A percentile compares a stretch with the other conserved stretches of the same genome.
These are phyloP conservation scores for Corydoras maculifer DNA, from an alignment of 2,113 vertebrate species.

Conservation along the genomic window DNA sequence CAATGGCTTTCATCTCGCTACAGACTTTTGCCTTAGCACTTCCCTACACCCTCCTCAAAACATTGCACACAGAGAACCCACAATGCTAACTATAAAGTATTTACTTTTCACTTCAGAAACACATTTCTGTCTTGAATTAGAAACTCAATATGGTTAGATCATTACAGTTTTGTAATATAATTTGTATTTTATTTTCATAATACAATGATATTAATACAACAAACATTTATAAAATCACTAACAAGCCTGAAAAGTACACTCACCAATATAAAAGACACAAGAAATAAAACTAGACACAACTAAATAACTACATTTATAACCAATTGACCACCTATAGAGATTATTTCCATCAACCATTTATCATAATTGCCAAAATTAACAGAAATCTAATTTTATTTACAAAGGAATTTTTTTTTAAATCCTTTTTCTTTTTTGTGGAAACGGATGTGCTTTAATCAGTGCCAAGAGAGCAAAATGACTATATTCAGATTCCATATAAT, in stretches of 20 bases:
- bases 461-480: conserved; percentile 6
- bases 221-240: background rate
- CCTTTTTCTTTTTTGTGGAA: background rate
- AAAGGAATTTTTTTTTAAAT: background rate
- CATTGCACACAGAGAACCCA: conserved; percentile 54
- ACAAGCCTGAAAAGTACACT: background rate
- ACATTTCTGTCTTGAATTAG: conserved; percentile 11
- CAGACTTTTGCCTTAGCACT: conserved; percentile 20
- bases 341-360: background rate
- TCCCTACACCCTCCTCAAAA: conserved; percentile 8
- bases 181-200: background rate
- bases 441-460: conserved; percentile 15
- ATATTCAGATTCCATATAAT: conserved; percentile 24
- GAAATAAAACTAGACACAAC: background rate
- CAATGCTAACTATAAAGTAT: conserved; percentile 43
- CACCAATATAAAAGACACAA: background rate
- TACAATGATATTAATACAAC: background rate
- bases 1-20: conserved; percentile 46
- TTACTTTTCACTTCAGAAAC: conserved; percentile 29
- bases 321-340: background rate
- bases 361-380: background rate
- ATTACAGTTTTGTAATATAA: background rate
- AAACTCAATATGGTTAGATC: background rate
- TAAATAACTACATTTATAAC: background rate
- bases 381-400: background rate